Evolutionary conservation across 1,140 invertebrate species (phyloP).

Genomic region (Conopomorpha cramerella): DNA sequence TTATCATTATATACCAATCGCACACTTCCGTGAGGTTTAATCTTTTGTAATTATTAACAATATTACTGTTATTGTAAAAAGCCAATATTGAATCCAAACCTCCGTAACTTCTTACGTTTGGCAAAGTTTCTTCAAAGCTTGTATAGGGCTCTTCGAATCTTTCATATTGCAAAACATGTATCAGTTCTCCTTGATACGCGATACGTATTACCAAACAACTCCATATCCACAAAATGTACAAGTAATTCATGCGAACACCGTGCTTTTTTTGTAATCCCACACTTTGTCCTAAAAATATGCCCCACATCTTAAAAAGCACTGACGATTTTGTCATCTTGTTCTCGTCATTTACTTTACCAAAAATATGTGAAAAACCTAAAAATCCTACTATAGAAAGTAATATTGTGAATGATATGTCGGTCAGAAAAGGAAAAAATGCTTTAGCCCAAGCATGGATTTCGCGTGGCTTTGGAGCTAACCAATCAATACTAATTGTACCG

Average conservation of each 20-base stretch:
- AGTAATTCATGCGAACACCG: constrained; percentile 15
- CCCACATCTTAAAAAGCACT: constrained; percentile 10
- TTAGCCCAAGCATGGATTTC: constrained; percentile 26
- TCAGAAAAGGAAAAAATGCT: constrained; percentile 21
- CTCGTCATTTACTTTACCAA: constrained; percentile 3
- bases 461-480: constrained; percentile 19
- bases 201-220: constrained; percentile 27
- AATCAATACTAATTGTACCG: constrained; percentile 14
- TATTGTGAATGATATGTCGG: constrained; percentile 12
- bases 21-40: background rate
- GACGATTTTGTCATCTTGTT: constrained; percentile 8
- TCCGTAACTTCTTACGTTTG: background rate
- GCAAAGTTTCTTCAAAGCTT: constrained; percentile 15
- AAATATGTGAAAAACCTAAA: constrained; percentile 7
- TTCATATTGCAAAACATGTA: constrained; percentile 16
- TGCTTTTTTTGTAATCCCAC: constrained; percentile 16
- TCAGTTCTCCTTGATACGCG: constrained; percentile 24
- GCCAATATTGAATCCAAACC: background rate
- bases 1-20: background rate
- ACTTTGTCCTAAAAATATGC: constrained; percentile 24
- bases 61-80: background rate
- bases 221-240: constrained; percentile 30
- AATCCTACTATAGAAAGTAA: constrained; percentile 9
- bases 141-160: constrained; percentile 19
- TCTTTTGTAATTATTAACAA: background rate